These are phyloP conservation scores for human (Homo sapiens) DNA, from an alignment of 2,113 vertebrate species.

Conservation along the genomic window DNA sequence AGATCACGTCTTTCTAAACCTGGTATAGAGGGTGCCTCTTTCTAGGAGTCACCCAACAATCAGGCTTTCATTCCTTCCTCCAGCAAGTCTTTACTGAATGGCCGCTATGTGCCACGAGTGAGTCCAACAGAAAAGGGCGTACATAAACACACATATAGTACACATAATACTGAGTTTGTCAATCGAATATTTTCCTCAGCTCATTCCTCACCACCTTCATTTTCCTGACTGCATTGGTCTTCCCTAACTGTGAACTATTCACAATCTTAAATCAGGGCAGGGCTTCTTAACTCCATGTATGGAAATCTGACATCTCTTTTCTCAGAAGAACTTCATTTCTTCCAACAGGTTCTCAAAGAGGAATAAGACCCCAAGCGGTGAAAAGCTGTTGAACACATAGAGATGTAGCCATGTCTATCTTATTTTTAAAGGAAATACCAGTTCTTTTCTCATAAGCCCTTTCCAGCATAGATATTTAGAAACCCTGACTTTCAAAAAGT, in stretches of 20 bases:
- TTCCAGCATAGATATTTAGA: not conserved
- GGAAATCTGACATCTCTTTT: not conserved
- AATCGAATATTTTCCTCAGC: not conserved
- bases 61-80: not conserved
- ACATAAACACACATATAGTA: not conserved
- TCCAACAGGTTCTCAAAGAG: conserved; percentile 15
- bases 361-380: not conserved
- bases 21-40: not conserved
- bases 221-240: not conserved
- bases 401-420: not conserved
- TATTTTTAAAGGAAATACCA: not conserved
- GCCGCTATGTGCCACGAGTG: not conserved
- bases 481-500: not conserved
- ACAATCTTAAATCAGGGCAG: not conserved
- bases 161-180: not conserved
- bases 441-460: not conserved
- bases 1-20: not conserved
- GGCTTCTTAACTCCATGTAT: not conserved
- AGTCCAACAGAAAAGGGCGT: not conserved
- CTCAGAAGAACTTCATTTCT: not conserved
- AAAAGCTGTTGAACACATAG: not conserved
- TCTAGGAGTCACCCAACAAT: not conserved
- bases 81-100: not conserved
- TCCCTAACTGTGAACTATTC: not conserved
- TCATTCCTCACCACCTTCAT: not conserved